phyloP scores from a whole-genome alignment of 2,797 vertebrate species.

The Danio albolineatus region DNA sequence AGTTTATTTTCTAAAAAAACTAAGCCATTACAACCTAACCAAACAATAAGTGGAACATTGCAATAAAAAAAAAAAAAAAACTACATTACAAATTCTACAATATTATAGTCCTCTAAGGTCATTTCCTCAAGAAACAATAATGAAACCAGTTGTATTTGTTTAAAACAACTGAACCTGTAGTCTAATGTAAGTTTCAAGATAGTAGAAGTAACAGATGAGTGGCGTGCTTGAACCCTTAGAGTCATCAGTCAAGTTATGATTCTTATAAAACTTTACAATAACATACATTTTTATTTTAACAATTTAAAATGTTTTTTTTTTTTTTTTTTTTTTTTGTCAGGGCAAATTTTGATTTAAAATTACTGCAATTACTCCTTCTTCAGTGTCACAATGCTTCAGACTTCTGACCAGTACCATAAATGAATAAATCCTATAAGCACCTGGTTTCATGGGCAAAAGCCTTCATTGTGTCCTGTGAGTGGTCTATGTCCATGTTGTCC shows the following conservation, averaged over 20 bases:
- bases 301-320: no score
- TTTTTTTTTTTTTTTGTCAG: no score
- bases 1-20: no score
- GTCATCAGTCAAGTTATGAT: background rate
- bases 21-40: no score
- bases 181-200: background rate
- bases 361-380: background rate
- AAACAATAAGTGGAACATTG: background rate
- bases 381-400: background rate
- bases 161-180: background rate
- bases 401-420: background rate
- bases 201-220: background rate
- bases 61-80: no score
- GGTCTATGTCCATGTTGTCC: constrained; percentile 16
- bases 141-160: background rate
- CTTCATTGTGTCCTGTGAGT: background rate
- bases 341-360: background rate
- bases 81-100: background rate
- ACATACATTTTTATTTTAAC: no score
- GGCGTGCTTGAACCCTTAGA: background rate
- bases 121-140: background rate
- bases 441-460: background rate
- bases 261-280: background rate
- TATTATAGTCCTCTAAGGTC: constrained; percentile 7
- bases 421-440: background rate